These are phyloP conservation scores for Mormyrus proboscirostris DNA, from an alignment of 2,797 vertebrate genomes.

Conservation along the genomic window DNA sequence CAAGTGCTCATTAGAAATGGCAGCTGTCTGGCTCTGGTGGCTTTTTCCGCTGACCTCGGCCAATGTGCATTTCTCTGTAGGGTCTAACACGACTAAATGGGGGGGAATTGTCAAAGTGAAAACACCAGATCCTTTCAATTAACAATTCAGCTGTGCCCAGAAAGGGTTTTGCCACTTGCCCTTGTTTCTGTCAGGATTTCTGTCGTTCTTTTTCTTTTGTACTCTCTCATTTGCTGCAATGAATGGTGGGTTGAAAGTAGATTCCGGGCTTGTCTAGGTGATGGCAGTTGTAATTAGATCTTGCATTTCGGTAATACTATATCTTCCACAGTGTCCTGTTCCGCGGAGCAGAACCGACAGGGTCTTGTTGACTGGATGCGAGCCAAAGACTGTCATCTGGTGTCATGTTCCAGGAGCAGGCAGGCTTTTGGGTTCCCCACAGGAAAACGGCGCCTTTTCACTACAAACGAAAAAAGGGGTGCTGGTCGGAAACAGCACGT, in stretches of 20 bases:
- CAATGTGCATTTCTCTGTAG: slow-evolving; percentile 38
- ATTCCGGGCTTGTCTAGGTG: background rate
- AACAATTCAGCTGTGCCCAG: slow-evolving; percentile 50
- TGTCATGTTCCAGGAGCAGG: background rate
- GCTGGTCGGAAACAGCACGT: background rate
- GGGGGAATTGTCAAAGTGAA: slow-evolving; percentile 47
- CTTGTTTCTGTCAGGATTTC: slow-evolving; percentile 5
- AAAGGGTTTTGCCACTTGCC: slow-evolving; percentile 32
- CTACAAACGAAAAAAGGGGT: background rate
- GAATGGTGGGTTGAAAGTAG: background rate
- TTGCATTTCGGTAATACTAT: background rate
- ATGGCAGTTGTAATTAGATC: background rate
- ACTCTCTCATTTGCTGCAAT: background rate
- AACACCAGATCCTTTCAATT: slow-evolving; percentile 53
- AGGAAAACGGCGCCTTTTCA: background rate
- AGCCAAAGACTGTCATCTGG: background rate
- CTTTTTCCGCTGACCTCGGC: slow-evolving; percentile 51
- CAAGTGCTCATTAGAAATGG: slow-evolving; percentile 29
- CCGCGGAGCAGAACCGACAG: background rate
- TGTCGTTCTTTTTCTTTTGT: slow-evolving; percentile 8
- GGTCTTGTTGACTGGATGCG: background rate
- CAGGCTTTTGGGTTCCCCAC: background rate
- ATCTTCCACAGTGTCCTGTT: background rate
- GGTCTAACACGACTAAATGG: slow-evolving; percentile 51
- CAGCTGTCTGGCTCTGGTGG: slow-evolving; percentile 28